Conservation (phyloP, 1,140 invertebrate genomes). For the Trigoniulus corallinus region DNA sequence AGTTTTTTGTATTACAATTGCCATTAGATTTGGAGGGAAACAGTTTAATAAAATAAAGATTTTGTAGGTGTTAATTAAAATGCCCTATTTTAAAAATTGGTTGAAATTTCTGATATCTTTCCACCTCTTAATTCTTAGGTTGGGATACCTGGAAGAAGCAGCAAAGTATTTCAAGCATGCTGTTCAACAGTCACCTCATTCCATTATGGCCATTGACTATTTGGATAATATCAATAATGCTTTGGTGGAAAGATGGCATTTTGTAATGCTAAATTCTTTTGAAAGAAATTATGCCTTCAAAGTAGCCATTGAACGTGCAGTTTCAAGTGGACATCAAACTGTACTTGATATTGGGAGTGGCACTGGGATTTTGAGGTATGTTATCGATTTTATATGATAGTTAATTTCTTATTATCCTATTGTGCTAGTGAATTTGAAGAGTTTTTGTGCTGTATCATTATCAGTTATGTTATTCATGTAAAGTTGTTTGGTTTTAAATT, state of each 20-base stretch:
- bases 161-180: constrained; percentile 22
- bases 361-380: constrained; percentile 41
- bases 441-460: too few relatives aligned
- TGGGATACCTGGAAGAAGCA: constrained; percentile 23
- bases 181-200: constrained; percentile 21
- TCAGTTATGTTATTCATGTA: too few relatives aligned
- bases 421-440: too few relatives aligned
- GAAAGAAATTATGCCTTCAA: constrained; percentile 44
- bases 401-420: too few relatives aligned
- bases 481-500: too few relatives aligned
- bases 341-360: constrained; percentile 59
- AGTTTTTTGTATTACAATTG: too few relatives aligned
- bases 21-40: too few relatives aligned
- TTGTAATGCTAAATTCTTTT: constrained; percentile 59
- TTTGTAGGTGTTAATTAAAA: too few relatives aligned
- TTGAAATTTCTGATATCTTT: too few relatives aligned
- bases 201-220: constrained; percentile 23
- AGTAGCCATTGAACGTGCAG: constrained; percentile 38
- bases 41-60: too few relatives aligned
- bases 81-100: too few relatives aligned
- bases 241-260: constrained; percentile 57
- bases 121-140: too few relatives aligned
- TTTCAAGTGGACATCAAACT: constrained; percentile 32
- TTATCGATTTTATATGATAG: not conserved
- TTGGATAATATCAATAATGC: constrained; percentile 27